A percentile compares a stretch with the other conserved stretches of the same genome.
These are phyloP conservation scores for Tanypteryx hageni DNA, from an alignment of 2,888 invertebrate genomes.

Conservation along the genomic window DNA sequence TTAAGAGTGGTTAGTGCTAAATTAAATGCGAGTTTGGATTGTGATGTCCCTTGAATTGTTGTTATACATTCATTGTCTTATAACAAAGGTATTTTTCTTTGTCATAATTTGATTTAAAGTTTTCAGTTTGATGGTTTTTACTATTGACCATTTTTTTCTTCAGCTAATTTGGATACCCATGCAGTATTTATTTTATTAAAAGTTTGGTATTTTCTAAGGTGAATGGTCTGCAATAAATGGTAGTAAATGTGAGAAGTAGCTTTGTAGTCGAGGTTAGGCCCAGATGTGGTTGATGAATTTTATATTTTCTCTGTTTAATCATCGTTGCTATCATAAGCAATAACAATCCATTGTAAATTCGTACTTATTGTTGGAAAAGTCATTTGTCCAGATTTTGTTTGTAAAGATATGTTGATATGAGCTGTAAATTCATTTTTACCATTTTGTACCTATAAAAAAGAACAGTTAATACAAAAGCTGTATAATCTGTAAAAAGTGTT, in stretches of 20 bases:
- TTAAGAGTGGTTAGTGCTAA: constrained; percentile 36
- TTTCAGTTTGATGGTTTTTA: neutral
- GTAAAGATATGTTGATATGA: constrained; percentile 25
- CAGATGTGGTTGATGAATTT: neutral
- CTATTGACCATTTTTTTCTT: neutral
- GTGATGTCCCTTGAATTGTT: constrained; percentile 7
- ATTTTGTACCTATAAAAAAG: constrained; percentile 23
- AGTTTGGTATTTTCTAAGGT: constrained; percentile 18
- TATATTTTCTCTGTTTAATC: neutral
- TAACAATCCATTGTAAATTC: constrained; percentile 48
- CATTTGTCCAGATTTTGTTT: neutral
- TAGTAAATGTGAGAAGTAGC: constrained; percentile 25
- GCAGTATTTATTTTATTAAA: constrained; percentile 36
- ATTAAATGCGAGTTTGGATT: constrained; percentile 4
- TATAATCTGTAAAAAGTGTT: constrained; percentile 59
- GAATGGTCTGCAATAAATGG: constrained; percentile 1
- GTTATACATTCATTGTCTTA: neutral
- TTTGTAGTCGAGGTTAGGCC: neutral
- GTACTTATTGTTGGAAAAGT: constrained; percentile 57
- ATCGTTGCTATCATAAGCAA: neutral
- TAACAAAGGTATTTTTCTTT: neutral
- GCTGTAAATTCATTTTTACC: constrained; percentile 16
- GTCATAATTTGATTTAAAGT: neutral
- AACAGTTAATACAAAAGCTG: neutral
- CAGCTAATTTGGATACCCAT: constrained; percentile 20